Evolutionary conservation across 2,797 vertebrate genomes (phyloP), one percentile per base, ranked within the genome.

Genomic region (Astyanax mexicanus): DNA sequence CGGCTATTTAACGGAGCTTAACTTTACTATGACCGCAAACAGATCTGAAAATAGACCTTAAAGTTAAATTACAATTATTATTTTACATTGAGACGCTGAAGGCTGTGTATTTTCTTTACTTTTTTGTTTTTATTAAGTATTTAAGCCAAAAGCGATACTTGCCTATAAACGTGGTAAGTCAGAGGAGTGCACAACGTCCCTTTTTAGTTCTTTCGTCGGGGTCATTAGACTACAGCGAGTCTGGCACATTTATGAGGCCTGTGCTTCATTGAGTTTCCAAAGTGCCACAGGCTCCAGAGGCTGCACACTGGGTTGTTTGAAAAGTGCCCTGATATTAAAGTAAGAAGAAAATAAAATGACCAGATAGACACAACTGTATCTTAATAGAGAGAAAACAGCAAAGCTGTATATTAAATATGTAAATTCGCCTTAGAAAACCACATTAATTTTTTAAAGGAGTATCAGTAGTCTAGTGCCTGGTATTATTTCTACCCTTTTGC

Each of bases 401-500:
- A 9, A 10, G 19, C 61, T 62, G 42, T 62, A 6, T 62, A 62
- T 62, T 62, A 19, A 40, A 32, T 52, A 67, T 57, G 52, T 38
- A 37, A 19, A 37, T 42, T 54, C 35, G 54, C 4, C 35, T 6
- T 9, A 66, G 7, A 58, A 19, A 65, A 44, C n/a, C 17, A 21
- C 23, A n/a, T 19, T 62, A 29, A 61, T 10, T 49, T 76, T 49
- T 29, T 58, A 76, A 72, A 58, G 19, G 42, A 29, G 35, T 2
- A 68, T 57, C 40, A 75, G 58, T 78, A 47, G 57, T 77, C 13
- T 67, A 55, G 40, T 66, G 49, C 23, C 60, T 58, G 35, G 51
- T 37, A 9, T n/a, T 61, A 52, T 55, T 79, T 62, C 61, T 51
- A 25, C 51, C 21, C 7, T 29, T 64, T 49, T 42, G 19, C 37